phyloP scores from a whole-genome alignment of 2,888 invertebrate species.

The Steromphala cineraria region DNA sequence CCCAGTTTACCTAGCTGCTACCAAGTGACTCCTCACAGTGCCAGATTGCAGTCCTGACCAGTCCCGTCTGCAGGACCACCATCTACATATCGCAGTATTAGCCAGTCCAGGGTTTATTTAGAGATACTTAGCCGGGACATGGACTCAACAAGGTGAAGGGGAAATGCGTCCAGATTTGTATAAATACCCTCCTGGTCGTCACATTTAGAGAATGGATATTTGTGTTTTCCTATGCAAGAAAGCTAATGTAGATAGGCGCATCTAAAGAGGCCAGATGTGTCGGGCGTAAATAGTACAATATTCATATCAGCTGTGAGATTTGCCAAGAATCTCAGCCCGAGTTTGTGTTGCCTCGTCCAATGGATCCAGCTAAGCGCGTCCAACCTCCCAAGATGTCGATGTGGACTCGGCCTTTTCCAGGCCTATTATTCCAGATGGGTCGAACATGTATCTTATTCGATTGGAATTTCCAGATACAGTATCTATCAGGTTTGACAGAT shows the following conservation, averaged over 20 bases:
- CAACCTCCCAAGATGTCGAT: conserved; percentile 7
- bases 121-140: not conserved
- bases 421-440: conserved; percentile 15
- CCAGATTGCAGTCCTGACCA: not conserved
- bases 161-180: not conserved
- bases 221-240: conserved; percentile 12
- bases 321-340: not conserved
- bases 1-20: not conserved
- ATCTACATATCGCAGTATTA: not conserved
- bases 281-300: conserved; percentile 17
- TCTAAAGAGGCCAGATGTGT: conserved; percentile 22
- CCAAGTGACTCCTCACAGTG: not conserved
- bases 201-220: conserved; percentile 22
- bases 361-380: not conserved
- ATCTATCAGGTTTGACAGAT: conserved; percentile 14
- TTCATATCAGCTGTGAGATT: conserved; percentile 20
- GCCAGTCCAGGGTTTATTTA: conserved; percentile 7
- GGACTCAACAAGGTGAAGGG: conserved; percentile 1
- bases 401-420: conserved; percentile 1
- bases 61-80: not conserved
- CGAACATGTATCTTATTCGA: conserved; percentile 19
- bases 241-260: conserved; percentile 13
- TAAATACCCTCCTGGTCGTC: conserved; percentile 10
- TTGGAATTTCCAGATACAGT: conserved; percentile 18
- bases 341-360: conserved; percentile 1